A percentile compares a stretch with the other conserved stretches of the same genome.
Conservation (phyloP, 1,140 invertebrate genomes). For the Melitaea cinxia region DNA sequence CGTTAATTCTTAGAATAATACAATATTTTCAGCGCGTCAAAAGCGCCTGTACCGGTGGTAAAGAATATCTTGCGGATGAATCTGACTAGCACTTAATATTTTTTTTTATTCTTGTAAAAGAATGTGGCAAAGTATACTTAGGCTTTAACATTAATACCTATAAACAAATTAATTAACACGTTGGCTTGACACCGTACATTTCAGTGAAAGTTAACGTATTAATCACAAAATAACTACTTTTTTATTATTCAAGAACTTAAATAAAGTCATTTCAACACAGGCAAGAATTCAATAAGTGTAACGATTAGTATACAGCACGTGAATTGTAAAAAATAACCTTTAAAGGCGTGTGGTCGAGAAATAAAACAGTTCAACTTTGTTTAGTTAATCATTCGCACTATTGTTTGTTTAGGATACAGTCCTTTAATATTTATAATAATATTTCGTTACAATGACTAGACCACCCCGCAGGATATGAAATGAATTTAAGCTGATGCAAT, state of each 20-base stretch:
- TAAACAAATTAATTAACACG: not conserved
- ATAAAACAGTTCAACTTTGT: conserved; percentile 21
- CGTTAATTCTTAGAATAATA: no score
- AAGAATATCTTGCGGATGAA: no score
- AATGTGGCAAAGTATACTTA: no score
- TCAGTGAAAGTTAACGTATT: not conserved
- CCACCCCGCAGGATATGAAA: conserved; percentile 28
- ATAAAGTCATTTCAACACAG: not conserved
- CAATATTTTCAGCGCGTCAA: no score
- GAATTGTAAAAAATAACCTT: not conserved
- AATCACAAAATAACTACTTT: not conserved
- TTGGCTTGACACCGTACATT: not conserved
- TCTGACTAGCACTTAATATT: no score
- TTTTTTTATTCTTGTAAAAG: no score
- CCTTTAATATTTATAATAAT: conserved; percentile 33
- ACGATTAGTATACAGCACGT: not conserved
- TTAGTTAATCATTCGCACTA: conserved; percentile 20
- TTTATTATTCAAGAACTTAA: not conserved
- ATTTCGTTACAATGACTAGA: conserved; percentile 35
- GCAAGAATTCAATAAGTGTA: not conserved
- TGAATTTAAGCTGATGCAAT: conserved; percentile 25
- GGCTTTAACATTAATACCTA: no score
- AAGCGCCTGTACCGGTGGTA: no score
- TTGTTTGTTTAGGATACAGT: conserved; percentile 35
- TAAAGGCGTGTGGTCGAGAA: not conserved